Percentiles rank a stretch among this genome's conserved stretches.
These are phyloP conservation scores for Muraenolepis orangiensis DNA, from an alignment of 2,797 vertebrate species.

Conservation along the genomic window DNA sequence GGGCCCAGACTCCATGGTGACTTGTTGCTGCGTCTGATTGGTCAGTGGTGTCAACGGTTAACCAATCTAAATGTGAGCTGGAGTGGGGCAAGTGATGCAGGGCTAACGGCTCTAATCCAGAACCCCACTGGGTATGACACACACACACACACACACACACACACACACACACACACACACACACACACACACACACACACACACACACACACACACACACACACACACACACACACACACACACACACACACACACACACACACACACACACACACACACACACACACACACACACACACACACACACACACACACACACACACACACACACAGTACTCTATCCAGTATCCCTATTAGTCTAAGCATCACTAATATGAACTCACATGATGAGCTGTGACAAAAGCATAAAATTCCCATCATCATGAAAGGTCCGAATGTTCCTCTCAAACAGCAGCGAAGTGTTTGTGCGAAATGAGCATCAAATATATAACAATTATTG, in stretches of 20 bases:
- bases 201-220: slow-evolving; percentile 8
- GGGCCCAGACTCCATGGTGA: slow-evolving; percentile 56
- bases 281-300: slow-evolving; percentile 5
- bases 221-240: slow-evolving; percentile 7
- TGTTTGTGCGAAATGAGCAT: too few species aligned
- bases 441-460: too few species aligned
- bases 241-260: slow-evolving; percentile 7
- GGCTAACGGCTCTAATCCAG: slow-evolving; percentile 52
- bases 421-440: background rate
- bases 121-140: slow-evolving; percentile 42
- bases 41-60: slow-evolving; percentile 49
- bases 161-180: slow-evolving; percentile 14
- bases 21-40: slow-evolving; percentile 47
- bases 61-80: slow-evolving; percentile 60
- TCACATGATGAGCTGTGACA: background rate
- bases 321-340: background rate
- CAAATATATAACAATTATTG: too few species aligned
- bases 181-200: slow-evolving; percentile 1
- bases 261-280: slow-evolving; percentile 1
- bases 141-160: slow-evolving; percentile 9
- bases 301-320: slow-evolving; percentile 9
- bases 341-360: background rate
- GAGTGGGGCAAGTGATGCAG: slow-evolving; percentile 61
- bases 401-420: background rate
- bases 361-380: background rate